Base-by-base conservation (phyloP, 2,797 vertebrate genomes). In the Acomys russatus region DNA sequence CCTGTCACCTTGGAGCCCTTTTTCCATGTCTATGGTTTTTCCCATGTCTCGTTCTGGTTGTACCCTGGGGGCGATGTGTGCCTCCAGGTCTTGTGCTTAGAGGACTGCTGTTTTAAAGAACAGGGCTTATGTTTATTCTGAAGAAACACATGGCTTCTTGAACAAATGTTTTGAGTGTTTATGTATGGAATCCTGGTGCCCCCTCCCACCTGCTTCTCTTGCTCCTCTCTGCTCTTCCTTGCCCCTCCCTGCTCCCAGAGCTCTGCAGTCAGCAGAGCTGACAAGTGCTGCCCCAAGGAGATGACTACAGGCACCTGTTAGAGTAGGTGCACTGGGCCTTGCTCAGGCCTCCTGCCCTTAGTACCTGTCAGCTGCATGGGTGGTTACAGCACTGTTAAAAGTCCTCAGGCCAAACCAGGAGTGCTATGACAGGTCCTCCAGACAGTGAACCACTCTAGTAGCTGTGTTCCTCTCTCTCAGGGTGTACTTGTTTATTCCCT, bases 1-100 rank as follows among this genome's bases (percentile, higher is more conserved):
- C 22, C 33, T 87, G 1, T 90, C 88, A 77, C 73, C 90, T 78
- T 93, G 22, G 93, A 89, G 94, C 25, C 17, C 66, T 87, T 95
- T 10, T 89, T 90, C 23, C 44, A 56, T 33, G 1, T 66, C 14
- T 35, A 4, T 87, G 33, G 35, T 84, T 94, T 14, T 78, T 91
- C 84, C 14, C 38, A 49, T 33, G 2, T 71, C 12, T 51, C 22
- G 35, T 38, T 35, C 15, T 70, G 25, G 54, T 22, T 54, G 3
- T 87, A 11, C 38, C 25, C 35, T 49, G 9, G 2, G 64, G 20
- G 30, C 6, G 51, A 23, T 80, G 6, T 90, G 71, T 83, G 68
- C 18, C 23, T 71, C 25, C 7, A 59, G 68, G 18, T 51, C 56
- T 66, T 94, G 54, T 94, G 73, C 51, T 94, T 82, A 78, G 91